Conservation (phyloP, 2,797 vertebrate genomes). For the Lepilemur ruficaudatus region DNA sequence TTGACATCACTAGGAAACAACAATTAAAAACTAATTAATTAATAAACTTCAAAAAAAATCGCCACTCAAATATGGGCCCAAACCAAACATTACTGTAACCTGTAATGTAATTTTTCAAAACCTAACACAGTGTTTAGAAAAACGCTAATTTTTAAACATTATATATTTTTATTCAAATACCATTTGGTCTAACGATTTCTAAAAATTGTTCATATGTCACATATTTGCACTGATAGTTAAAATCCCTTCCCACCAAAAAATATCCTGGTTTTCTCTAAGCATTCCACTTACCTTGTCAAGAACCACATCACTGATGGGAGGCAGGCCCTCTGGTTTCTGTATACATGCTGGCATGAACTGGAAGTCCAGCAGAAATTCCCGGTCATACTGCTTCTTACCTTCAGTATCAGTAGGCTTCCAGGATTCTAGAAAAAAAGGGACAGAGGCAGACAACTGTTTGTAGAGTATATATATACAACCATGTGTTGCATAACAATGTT, state of each 20-base stretch:
- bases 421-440: conserved; percentile 79
- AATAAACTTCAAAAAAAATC: not conserved
- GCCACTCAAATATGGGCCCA: not conserved
- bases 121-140: conserved; percentile 15
- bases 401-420: conserved; percentile 85
- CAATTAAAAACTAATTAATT: not conserved
- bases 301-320: conserved; percentile 89
- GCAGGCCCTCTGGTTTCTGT: conserved; percentile 87
- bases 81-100: not conserved
- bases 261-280: not conserved
- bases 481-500: not conserved
- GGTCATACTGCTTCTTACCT: conserved; percentile 87
- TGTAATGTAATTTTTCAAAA: not conserved
- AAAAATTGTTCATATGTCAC: not conserved
- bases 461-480: not conserved
- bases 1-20: not conserved
- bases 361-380: conserved; percentile 88
- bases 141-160: not conserved
- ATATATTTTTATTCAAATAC: not conserved
- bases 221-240: not conserved
- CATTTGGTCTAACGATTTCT: not conserved
- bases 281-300: conserved; percentile 87
- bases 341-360: conserved; percentile 89
- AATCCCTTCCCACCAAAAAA: not conserved
- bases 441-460: conserved; percentile 33